phyloP scores from a whole-genome alignment of 2,888 invertebrate genomes.

The Meandrusa payeni region DNA sequence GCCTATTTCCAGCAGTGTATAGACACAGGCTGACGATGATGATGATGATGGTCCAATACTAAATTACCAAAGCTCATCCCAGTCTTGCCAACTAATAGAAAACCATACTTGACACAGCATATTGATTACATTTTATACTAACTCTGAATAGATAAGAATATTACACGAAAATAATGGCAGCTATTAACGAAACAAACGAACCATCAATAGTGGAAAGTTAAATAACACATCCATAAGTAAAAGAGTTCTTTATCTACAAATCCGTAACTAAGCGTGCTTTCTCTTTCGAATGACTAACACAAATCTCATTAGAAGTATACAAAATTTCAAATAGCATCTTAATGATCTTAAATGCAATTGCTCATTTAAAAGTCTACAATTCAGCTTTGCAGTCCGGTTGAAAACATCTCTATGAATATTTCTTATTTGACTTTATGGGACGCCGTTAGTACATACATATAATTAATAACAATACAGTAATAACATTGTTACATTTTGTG shows the following conservation, averaged over 20 bases:
- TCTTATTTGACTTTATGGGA: too few species aligned
- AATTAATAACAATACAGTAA: too few species aligned
- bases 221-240: slow-evolving; percentile 6
- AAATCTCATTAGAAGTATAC: slow-evolving; percentile 19
- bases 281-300: slow-evolving; percentile 18
- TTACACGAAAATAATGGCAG: slow-evolving; percentile 3
- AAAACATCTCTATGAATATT: too few species aligned
- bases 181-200: slow-evolving; percentile 17
- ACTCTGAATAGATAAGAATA: neutral
- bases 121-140: too few species aligned
- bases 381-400: slow-evolving; percentile 8
- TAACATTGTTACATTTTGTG: too few species aligned
- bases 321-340: slow-evolving; percentile 6
- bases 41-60: too few species aligned
- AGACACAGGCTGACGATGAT: too few species aligned
- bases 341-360: slow-evolving; percentile 5
- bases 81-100: too few species aligned
- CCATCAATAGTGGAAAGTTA: slow-evolving; percentile 19
- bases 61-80: too few species aligned
- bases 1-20: too few species aligned
- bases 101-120: too few species aligned
- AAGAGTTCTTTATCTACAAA: slow-evolving; percentile 15
- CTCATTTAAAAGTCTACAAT: slow-evolving; percentile 5
- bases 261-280: slow-evolving; percentile 18
- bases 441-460: too few species aligned